phyloP scores from a whole-genome alignment of 1,140 invertebrate species.

The Manduca sexta region DNA sequence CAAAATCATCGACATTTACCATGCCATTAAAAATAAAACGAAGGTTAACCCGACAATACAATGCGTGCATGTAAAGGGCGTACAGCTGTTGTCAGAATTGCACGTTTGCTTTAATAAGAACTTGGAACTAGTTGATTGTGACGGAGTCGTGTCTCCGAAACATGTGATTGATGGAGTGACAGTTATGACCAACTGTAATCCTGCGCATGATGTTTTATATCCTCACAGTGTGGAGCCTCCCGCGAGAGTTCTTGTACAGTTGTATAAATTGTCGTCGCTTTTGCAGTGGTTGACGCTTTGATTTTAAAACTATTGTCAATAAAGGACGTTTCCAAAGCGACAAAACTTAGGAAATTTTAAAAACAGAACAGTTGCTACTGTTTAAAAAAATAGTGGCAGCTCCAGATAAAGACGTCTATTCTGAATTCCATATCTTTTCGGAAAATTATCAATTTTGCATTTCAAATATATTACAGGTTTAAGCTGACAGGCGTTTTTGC shows the following conservation, averaged over 20 bases:
- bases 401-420: too few species aligned
- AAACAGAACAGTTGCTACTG: not conserved
- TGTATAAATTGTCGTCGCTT: constrained; percentile 73
- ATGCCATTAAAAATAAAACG: constrained; percentile 72
- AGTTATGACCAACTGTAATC: constrained; percentile 76
- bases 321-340: not conserved
- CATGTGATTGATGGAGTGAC: constrained; percentile 30
- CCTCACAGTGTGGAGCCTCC: constrained; percentile 60
- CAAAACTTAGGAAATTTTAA: not conserved
- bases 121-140: constrained; percentile 75
- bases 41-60: constrained; percentile 78
- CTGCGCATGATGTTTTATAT: constrained; percentile 73
- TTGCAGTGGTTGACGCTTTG: constrained; percentile 75
- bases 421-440: too few species aligned
- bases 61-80: constrained; percentile 75
- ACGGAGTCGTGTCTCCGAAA: constrained; percentile 50
- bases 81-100: constrained; percentile 77
- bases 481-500: too few species aligned
- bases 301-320: constrained; percentile 8
- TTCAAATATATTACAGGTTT: too few species aligned
- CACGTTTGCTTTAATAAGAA: constrained; percentile 79
- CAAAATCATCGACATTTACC: constrained; percentile 72
- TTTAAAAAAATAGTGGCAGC: too few species aligned
- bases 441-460: too few species aligned
- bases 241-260: constrained; percentile 48